Evolutionary conservation across 2,797 vertebrate genomes (phyloP).

Genomic region (Ficedula albicollis): DNA sequence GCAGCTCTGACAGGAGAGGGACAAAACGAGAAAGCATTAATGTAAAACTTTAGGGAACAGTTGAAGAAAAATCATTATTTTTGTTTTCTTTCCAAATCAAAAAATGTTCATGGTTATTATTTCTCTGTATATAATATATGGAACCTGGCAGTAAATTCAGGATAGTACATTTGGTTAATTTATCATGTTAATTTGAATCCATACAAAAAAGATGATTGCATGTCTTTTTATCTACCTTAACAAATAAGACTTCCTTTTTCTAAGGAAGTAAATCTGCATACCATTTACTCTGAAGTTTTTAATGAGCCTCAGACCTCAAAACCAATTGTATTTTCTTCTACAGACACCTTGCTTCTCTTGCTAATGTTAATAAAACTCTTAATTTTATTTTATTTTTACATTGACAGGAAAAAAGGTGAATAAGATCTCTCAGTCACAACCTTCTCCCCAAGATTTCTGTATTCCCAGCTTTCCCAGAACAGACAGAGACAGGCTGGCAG

Average conservation of each 20-base stretch:
- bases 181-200: background rate
- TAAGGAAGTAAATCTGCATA: background rate
- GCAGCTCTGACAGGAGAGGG: background rate
- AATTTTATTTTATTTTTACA: background rate
- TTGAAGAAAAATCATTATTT: background rate
- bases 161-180: background rate
- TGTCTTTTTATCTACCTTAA: background rate
- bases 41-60: background rate
- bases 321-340: background rate
- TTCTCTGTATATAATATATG: background rate
- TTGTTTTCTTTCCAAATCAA: background rate
- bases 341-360: background rate
- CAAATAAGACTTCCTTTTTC: background rate
- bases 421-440: background rate
- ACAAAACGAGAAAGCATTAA: background rate
- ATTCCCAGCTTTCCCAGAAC: background rate
- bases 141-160: background rate
- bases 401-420: background rate
- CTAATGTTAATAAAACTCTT: background rate
- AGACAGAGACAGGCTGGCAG: constrained; percentile 12
- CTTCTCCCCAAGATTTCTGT: background rate
- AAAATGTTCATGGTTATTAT: background rate
- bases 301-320: background rate
- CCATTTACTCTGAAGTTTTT: background rate
- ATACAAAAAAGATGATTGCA: background rate